phyloP scores from a whole-genome alignment of 2,113 vertebrate species.

The Aleadryas rufinucha region DNA sequence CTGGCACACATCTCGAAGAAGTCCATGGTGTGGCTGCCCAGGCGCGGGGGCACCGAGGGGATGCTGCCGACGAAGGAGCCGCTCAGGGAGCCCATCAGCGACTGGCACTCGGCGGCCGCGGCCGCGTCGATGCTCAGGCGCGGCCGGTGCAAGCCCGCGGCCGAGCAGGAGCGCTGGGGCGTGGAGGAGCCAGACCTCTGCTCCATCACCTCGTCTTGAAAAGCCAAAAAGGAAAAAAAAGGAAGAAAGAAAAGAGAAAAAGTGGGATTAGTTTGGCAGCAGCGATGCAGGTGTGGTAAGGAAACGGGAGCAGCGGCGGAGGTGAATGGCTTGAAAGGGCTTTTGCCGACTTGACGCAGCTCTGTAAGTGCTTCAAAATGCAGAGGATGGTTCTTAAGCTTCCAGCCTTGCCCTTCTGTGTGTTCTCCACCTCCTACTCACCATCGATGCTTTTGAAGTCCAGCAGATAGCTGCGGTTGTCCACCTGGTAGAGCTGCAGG shows the following conservation, averaged over 20 bases:
- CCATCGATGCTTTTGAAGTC: slow-evolving; percentile 99
- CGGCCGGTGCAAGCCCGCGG: slow-evolving; percentile 84
- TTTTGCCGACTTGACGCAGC: background rate
- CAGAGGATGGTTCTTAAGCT: background rate
- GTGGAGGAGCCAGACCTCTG: slow-evolving; percentile 92
- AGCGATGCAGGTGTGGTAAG: accelerated
- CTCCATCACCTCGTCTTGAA: slow-evolving; percentile 87
- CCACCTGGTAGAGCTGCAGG: slow-evolving; percentile 98
- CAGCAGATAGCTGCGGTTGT: slow-evolving; percentile 94
- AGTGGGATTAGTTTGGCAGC: background rate
- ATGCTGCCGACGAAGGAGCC: slow-evolving; percentile 83
- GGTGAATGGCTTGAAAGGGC: background rate
- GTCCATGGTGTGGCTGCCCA: slow-evolving; percentile 98
- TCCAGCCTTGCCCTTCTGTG: background rate
- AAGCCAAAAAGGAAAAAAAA: no score
- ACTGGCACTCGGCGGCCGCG: slow-evolving; percentile 68
- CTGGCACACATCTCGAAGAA: slow-evolving; percentile 99
- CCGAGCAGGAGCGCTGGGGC: slow-evolving; percentile 90
- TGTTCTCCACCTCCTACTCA: slow-evolving; percentile 45
- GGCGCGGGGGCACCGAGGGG: slow-evolving; percentile 75
- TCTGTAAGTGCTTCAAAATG: accelerated
- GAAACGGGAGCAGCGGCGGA: background rate
- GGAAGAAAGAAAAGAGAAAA: background rate
- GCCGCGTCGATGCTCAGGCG: slow-evolving; percentile 89
- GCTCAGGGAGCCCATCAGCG: slow-evolving; percentile 82